phyloP scores from a whole-genome alignment of 2,888 invertebrate genomes.

The Phragmatobia fuliginosa region DNA sequence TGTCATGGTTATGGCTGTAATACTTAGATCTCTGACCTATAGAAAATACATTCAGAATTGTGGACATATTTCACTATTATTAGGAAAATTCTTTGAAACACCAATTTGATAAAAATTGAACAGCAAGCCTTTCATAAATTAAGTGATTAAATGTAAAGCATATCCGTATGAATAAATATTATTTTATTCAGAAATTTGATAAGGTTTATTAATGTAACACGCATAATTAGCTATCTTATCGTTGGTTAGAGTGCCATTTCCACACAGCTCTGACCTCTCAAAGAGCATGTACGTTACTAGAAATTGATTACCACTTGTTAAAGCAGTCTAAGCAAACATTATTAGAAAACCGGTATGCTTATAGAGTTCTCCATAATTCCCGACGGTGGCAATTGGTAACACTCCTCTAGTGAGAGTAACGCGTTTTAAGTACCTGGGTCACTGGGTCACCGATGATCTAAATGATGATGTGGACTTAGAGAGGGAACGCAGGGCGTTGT shows the following conservation, averaged over 20 bases:
- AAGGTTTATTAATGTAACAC: not conserved
- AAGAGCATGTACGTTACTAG: not conserved
- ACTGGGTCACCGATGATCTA: no score
- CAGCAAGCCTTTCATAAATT: not conserved
- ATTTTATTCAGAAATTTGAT: not conserved
- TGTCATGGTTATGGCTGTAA: slow-evolving; percentile 28
- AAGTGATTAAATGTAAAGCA: not conserved
- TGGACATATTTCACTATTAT: not conserved
- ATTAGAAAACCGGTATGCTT: not conserved
- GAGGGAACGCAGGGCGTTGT: no score
- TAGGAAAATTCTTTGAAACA: not conserved
- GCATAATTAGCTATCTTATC: not conserved
- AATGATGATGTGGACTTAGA: no score
- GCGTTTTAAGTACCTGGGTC: no score
- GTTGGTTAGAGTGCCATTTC: not conserved
- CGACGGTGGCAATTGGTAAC: no score
- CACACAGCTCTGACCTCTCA: not conserved
- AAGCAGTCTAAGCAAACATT: not conserved
- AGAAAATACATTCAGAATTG: slow-evolving; percentile 22
- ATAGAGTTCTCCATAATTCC: not conserved
- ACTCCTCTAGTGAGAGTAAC: no score
- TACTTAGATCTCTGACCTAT: slow-evolving; percentile 10
- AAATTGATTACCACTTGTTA: not conserved
- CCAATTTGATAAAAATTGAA: not conserved
- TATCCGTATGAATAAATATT: not conserved